Evolutionary conservation across 2,113 vertebrate species (phyloP).

Genomic region (Laticauda laticaudata): DNA sequence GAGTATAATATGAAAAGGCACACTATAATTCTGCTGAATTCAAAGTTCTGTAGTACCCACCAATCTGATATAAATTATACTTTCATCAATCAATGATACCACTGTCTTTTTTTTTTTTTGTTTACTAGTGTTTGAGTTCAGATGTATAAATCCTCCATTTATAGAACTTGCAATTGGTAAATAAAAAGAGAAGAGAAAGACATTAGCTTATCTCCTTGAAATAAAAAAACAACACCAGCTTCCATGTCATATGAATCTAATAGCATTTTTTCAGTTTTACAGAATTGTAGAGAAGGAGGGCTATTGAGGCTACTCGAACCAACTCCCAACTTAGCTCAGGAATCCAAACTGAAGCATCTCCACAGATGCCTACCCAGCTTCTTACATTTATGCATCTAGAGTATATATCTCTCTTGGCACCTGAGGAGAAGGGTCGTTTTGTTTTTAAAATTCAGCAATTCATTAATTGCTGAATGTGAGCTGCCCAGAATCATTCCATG

Average conservation of each 20-base stretch:
- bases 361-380: background rate
- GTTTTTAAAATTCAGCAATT: no score
- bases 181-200: slow-evolving; percentile 12
- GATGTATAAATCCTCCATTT: slow-evolving; percentile 8
- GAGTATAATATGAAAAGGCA: background rate
- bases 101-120: background rate
- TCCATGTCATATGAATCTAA: background rate
- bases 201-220: background rate
- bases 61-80: background rate
- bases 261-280: slow-evolving; percentile 20
- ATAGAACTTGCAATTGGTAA: background rate
- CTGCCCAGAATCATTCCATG: background rate
- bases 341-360: background rate
- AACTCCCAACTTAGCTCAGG: background rate
- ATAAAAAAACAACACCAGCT: background rate
- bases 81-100: background rate
- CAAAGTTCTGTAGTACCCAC: background rate
- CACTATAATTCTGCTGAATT: slow-evolving; percentile 9
- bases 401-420: background rate
- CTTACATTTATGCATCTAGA: background rate
- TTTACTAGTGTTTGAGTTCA: background rate
- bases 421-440: background rate
- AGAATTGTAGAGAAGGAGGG: background rate
- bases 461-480: background rate
- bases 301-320: background rate